phyloP scores from a whole-genome alignment of 2,113 vertebrate species.

The Herpetotheres cachinnans region DNA sequence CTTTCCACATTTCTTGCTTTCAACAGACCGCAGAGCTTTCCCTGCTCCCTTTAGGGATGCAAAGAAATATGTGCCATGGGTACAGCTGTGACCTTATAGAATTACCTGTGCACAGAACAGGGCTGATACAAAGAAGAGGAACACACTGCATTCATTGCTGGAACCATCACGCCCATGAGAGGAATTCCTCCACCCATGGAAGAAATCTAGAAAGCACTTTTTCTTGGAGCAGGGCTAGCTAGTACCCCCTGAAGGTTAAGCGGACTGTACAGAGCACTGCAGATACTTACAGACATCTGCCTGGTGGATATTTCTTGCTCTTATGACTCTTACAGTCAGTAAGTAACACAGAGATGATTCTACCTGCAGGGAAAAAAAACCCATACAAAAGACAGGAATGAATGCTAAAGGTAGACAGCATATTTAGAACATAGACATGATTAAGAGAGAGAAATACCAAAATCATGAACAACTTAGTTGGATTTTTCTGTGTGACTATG shows the following conservation, averaged over 20 bases:
- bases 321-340: conserved; percentile 59
- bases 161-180: not conserved
- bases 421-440: not conserved
- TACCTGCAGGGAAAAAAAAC: not conserved
- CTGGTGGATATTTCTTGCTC: conserved; percentile 58
- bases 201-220: not conserved
- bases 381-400: not conserved
- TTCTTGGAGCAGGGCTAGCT: not conserved
- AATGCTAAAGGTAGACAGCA: not conserved
- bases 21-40: not conserved
- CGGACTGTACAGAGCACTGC: not conserved
- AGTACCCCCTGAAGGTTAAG: not conserved
- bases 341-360: conserved; percentile 48
- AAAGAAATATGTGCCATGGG: not conserved
- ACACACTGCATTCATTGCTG: not conserved
- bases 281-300: conserved; percentile 58
- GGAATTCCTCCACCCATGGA: not conserved
- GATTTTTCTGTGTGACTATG: not conserved
- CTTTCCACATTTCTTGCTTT: not conserved
- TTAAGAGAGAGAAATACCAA: not conserved
- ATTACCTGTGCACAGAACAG: not conserved
- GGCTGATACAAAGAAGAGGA: not conserved
- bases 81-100: not conserved
- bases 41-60: not conserved
- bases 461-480: not conserved